Base-by-base conservation (phyloP, 2,888 invertebrate genomes). In the Parnassius mnemosyne region DNA sequence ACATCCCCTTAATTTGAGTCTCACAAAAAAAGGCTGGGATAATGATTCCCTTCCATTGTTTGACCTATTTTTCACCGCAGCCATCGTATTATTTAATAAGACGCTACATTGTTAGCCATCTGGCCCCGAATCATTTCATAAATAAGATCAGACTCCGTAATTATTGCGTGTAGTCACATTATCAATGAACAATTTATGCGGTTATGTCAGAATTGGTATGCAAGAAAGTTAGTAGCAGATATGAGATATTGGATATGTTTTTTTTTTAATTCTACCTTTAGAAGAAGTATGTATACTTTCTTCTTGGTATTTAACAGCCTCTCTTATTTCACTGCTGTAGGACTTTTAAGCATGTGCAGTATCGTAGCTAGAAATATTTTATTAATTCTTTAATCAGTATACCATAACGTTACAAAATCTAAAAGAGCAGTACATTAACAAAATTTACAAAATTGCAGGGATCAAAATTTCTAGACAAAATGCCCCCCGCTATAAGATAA, bases 91-190 rank as follows among this genome's bases (percentile, higher is more conserved):
- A 59, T 59, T 63, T 59, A 58, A 63, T 59, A 25, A 47, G 53
- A 61, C 56, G 66, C 61, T 60, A 55, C 58, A 66, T 58, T 67
- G 58, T 64, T 57, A 63, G 65, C 63, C 61, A 64, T 66, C 65
- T 54, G 67, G 62, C 55, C 53, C 63, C 64, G 20, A 60, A 65
- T 60, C 63, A 67, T 67, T 67, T 69, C 65, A 53, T 57, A 58
- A 49, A 43, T 57, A 50, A 52, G 47, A 53, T 13, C 63, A 43
- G 49, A 34, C 44, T 25, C 20, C 52, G 60, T 60, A 66, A 66
- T 66, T 66, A 66, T 59, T 16, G 65, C 34, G 51, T 59, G 52
- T 57, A 63, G 61, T 65, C 65, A 34, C 34, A 57, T 66, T 63
- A 65, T 60, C 60, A 60, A 63, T 58, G 63, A 63, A 61, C 44